These are phyloP conservation scores for Felis chaus DNA, from an alignment of 2,113 vertebrate species.

Conservation along the genomic window DNA sequence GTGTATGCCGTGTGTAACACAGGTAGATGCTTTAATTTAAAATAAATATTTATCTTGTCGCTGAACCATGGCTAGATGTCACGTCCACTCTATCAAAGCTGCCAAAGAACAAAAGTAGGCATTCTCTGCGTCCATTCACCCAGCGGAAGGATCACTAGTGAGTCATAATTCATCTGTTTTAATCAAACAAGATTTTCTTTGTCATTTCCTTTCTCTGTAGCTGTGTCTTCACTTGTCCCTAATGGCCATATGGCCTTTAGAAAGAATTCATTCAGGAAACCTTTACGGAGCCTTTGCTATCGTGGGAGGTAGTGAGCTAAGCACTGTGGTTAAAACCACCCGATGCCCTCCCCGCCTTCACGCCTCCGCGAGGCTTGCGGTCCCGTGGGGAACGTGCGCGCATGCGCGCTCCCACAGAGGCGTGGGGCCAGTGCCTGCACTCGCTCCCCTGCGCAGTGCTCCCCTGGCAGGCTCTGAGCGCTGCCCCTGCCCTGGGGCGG, in stretches of 20 bases:
- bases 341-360: not conserved
- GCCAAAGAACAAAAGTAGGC: not conserved
- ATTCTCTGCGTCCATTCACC: not conserved
- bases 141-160: not conserved
- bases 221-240: not conserved
- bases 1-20: not conserved
- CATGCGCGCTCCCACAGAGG: accelerated
- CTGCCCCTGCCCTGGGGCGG: accelerated
- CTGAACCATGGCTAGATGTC: not conserved
- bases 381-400: not conserved
- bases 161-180: not conserved
- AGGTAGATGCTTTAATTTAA: not conserved
- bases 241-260: not conserved
- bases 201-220: not conserved
- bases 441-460: not conserved
- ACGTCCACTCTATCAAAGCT: not conserved
- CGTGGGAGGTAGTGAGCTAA: not conserved
- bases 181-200: not conserved
- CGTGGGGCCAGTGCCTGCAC: accelerated
- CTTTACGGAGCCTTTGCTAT: not conserved
- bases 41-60: slow-evolving; percentile 7
- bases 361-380: not conserved
- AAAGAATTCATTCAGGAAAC: not conserved
- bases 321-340: not conserved
- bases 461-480: accelerated